phyloP scores from a whole-genome alignment of 2,888 invertebrate genomes.

The Melieria omissa region DNA sequence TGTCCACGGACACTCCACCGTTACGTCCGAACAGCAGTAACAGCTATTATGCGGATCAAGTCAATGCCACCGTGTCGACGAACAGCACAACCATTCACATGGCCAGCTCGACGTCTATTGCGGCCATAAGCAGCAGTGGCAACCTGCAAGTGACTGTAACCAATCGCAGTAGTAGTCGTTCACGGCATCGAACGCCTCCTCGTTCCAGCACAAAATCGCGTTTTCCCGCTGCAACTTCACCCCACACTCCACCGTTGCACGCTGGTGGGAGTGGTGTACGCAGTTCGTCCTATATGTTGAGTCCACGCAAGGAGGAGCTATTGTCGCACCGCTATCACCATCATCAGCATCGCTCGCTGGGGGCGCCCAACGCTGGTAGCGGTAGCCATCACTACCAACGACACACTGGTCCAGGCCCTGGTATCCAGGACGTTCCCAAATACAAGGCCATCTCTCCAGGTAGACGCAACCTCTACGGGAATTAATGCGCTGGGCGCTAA shows the following conservation, averaged over 20 bases:
- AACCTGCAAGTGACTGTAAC: constrained; percentile 58
- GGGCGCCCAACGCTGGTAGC: constrained; percentile 27
- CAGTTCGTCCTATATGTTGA: constrained; percentile 53
- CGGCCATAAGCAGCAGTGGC: constrained; percentile 39
- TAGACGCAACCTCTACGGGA: constrained; percentile 38
- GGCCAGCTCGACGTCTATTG: constrained; percentile 18
- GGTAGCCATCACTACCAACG: constrained; percentile 57
- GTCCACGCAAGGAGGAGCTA: constrained; percentile 54
- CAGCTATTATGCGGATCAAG: constrained; percentile 54
- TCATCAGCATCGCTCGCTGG: constrained; percentile 48
- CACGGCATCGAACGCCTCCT: constrained; percentile 56
- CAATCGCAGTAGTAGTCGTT: constrained; percentile 52
- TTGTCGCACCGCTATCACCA: constrained; percentile 50
- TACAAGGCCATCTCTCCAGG: constrained; percentile 61
- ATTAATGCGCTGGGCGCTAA: no score
- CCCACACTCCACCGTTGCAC: constrained; percentile 64
- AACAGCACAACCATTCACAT: not conserved
- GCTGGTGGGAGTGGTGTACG: constrained; percentile 45
- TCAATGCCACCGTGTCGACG: constrained; percentile 12
- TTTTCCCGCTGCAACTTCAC: constrained; percentile 59
- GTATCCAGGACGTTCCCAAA: constrained; percentile 54
- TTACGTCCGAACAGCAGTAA: constrained; percentile 59
- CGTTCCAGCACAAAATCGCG: constrained; percentile 51
- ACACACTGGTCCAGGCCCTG: constrained; percentile 51
- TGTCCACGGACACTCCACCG: constrained; percentile 63